Evolutionary conservation across 1,140 invertebrate genomes (phyloP).

Genomic region (Cecropterus lyciades): DNA sequence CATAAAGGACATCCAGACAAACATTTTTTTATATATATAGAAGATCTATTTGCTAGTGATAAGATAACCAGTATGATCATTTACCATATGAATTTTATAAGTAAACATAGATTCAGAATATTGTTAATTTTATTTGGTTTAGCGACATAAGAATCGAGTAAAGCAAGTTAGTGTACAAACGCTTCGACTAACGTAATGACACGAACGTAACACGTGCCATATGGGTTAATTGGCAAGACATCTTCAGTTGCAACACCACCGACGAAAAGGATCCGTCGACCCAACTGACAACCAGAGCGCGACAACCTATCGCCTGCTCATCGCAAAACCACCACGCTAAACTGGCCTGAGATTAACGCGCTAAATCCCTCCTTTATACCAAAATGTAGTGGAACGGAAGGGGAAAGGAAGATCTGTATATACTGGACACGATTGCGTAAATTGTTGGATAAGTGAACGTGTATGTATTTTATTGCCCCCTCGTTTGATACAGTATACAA

Average conservation of each 20-base stretch:
- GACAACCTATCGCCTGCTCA: constrained; percentile 43
- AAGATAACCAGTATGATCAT: too few relatives aligned
- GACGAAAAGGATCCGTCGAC: constrained; percentile 49
- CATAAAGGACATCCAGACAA: too few relatives aligned
- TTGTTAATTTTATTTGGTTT: too few relatives aligned
- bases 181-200: constrained; percentile 2
- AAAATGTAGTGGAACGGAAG: not conserved
- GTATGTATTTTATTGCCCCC: constrained; percentile 39
- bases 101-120: too few relatives aligned
- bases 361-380: constrained; percentile 19
- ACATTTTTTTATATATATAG: too few relatives aligned
- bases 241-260: constrained; percentile 24
- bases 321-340: constrained; percentile 35
- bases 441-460: constrained; percentile 51
- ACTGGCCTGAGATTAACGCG: constrained; percentile 15
- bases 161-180: not conserved
- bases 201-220: constrained; percentile 23
- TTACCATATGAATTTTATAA: too few relatives aligned
- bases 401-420: constrained; percentile 19
- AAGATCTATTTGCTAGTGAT: too few relatives aligned
- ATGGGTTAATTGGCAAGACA: constrained; percentile 32
- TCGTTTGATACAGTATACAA: constrained; percentile 39
- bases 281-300: constrained; percentile 52
- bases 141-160: too few relatives aligned
- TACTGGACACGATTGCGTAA: constrained; percentile 45